Evolutionary conservation across 2,113 vertebrate species (phyloP), one percentile per base, ranked within the genome.

Genomic region (Pleuronectes platessa): DNA sequence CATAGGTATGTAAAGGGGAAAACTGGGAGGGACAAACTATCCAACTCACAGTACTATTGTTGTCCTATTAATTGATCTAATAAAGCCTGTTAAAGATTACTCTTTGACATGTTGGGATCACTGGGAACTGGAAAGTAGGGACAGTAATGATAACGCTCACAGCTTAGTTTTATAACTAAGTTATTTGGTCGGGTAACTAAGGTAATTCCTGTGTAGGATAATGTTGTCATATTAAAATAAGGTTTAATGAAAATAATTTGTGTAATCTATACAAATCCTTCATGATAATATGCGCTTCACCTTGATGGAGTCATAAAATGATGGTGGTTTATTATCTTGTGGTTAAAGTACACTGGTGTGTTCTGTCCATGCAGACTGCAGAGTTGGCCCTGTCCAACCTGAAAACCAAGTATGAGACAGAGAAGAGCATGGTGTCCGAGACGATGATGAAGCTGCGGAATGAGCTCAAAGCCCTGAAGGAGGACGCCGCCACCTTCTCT

Each of bases 401-500:
- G 79, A 96, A 96, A 87, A 94, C 93, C 60, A 96, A 96, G 84
- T 96, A 95, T 5, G 95, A 96, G 84, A 94, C 93, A 0, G 96
- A 96, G 92, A 96, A 96, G 89, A 86, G 91, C 68, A 86, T 96
- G 87, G 93, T 96, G 84, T 93, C 95, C 0, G 95, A 96, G 79
- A 95, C 95, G 10, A 96, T 96, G 95, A 81, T 90, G 90, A 96
- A 95, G 79, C 92, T 96, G 61, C 88, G 95, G 54, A 95, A 95
- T 2, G 96, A 96, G 86, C 93, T 96, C 6, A 96, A 96, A 74
- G 93, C 93, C 15, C 84, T 96, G 71, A 96, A 96, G 86, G 95
- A 96, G 81, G 96, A 96, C 5, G 95, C 96, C 0, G 95, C 95
- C 61, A 96, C 95, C 9, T 96, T 96, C 87, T 96, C 95, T 10